Evolutionary conservation across 2,113 vertebrate genomes (phyloP).

Genomic region (Microcebus jonahi): DNA sequence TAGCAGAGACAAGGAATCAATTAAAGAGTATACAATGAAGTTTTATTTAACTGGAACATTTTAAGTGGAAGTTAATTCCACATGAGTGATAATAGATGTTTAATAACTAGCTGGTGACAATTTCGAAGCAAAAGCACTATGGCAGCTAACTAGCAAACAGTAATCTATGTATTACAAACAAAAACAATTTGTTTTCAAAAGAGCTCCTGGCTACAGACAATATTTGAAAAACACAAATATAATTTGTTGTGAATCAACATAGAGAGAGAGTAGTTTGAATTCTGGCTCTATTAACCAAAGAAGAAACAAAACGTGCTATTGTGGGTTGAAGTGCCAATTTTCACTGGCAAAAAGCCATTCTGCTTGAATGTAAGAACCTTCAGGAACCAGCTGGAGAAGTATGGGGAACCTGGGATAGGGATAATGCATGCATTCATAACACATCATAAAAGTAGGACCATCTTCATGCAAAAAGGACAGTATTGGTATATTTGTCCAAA

Average conservation of each 20-base stretch:
- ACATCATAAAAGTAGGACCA: background rate
- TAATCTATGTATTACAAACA: constrained; percentile 68
- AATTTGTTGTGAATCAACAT: constrained; percentile 26
- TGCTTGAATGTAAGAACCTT: constrained; percentile 54
- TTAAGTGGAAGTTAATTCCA: constrained; percentile 79
- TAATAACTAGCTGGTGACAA: constrained; percentile 77
- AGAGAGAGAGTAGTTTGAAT: constrained; percentile 49
- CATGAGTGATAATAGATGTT: constrained; percentile 75
- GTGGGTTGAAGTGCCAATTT: constrained; percentile 5
- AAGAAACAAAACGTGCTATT: constrained; percentile 33
- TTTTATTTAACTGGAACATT: constrained; percentile 74
- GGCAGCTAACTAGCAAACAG: constrained; percentile 66
- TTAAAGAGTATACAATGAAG: constrained; percentile 66
- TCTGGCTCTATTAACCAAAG: constrained; percentile 52
- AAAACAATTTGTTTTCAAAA: constrained; percentile 64
- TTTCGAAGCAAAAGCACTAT: constrained; percentile 65
- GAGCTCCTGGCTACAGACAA: background rate
- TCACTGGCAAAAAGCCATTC: constrained; percentile 59
- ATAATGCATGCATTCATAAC: background rate
- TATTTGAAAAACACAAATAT: background rate
- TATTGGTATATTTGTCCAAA: background rate
- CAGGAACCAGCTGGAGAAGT: constrained; percentile 58
- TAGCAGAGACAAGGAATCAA: constrained; percentile 63
- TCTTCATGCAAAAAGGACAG: background rate
- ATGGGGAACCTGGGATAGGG: background rate